A percentile compares a stretch with the other conserved stretches of the same genome.
Conservation (phyloP, 2,797 vertebrate species). For the Megalops cyprinoides region DNA sequence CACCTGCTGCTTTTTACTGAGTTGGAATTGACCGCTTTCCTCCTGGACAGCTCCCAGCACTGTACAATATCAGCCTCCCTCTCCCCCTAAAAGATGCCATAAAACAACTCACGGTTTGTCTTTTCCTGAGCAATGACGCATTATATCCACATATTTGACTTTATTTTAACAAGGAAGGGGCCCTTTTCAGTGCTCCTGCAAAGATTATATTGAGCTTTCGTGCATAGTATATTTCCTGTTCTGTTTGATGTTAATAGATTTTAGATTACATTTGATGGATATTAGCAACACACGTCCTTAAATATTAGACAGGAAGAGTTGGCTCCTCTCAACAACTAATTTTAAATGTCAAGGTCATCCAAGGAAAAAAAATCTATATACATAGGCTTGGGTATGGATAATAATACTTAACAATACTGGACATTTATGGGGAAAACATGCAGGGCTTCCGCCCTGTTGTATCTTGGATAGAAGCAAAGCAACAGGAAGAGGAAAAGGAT, state of each 20-base stretch:
- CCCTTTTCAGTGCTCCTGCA: not conserved
- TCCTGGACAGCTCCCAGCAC: not conserved
- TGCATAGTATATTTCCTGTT: constrained; percentile 14
- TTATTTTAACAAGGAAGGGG: not conserved
- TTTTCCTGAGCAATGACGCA: constrained; percentile 7
- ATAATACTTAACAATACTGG: no score
- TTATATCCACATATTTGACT: not conserved
- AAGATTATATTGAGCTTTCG: not conserved
- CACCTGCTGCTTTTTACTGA: constrained; percentile 11
- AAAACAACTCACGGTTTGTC: constrained; percentile 25
- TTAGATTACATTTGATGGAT: constrained; percentile 21
- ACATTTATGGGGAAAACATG: no score
- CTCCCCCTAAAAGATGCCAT: constrained; percentile 12
- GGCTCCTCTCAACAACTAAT: not conserved
- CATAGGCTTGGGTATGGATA: no score
- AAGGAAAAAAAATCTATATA: no score
- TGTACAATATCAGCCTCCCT: not conserved
- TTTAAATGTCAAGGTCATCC: not conserved
- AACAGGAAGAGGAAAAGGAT: not conserved
- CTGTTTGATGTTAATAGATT: constrained; percentile 11
- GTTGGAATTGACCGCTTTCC: not conserved
- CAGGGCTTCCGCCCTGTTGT: no score
- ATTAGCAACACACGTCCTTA: constrained; percentile 24
- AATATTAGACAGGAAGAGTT: not conserved
- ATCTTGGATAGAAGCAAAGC: no score